Evolutionary conservation across 2,113 vertebrate genomes (phyloP), one percentile per base, ranked within the genome.

Genomic region (Chaenocephalus aceratus): DNA sequence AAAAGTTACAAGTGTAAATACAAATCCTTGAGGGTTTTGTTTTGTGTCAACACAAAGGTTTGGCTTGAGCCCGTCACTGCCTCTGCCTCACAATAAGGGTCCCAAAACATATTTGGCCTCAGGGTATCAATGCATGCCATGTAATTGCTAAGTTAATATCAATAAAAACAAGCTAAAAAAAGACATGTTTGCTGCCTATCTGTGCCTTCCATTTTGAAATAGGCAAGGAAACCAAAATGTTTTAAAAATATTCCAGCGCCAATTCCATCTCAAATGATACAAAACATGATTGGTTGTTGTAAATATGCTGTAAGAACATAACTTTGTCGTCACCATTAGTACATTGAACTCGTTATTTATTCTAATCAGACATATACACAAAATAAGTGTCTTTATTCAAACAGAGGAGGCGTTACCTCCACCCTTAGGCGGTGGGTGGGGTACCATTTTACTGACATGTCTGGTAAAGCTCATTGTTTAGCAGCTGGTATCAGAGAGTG

Each of bases 401-500:
- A 30, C 14, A n/a, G 66, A 48, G 5, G 12, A 30, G 5, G 23
- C 4, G 2, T 16, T 13, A 10, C 34, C 51, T 56, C 21, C 21
- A 3, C 36, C 68, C 30, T 18, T 0, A n/a, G 23, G 75, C 51
- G 51, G n/a, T 51, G 46, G 77, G 30, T 18, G 30, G 10, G 12
- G 16, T 26, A 14, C 3, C 2, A 15, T 56, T 77, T 69, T 49
- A 71, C 21, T 36, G 67, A 63, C 49, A 26, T 34, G 46, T n/a
- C 41, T n/a, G 10, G 2, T 57, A 30, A 10, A 46, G 63, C n/a
- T 75, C 60, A 62, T 57, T 15, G 0, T 62, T 52, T 41, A 75
- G 45, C 70, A 62, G 75, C 70, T 78, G n/a, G 30, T 69, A 6
- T 75, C 34, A 8, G 5, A 53, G 70, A 41, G 44, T 79, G 51